Evolutionary conservation across 1,140 invertebrate species (phyloP).

Genomic region (Sitobion miscanthi): DNA sequence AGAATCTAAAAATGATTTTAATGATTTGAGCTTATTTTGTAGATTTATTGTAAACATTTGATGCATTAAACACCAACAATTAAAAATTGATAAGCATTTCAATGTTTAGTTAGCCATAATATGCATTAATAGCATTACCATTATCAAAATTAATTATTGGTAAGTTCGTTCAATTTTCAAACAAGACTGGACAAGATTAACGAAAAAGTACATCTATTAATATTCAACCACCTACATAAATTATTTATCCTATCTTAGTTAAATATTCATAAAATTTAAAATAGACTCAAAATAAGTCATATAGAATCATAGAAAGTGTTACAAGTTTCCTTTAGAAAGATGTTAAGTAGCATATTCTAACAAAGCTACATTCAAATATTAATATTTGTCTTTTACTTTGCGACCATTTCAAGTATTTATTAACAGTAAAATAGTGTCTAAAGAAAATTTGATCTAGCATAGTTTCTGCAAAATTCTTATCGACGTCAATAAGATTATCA

Average conservation of each 20-base stretch:
- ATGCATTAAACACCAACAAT: not conserved
- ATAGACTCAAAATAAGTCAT: not conserved
- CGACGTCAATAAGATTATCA: too few relatives aligned
- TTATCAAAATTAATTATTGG: not conserved
- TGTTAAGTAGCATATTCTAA: too few relatives aligned
- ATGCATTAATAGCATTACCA: not conserved
- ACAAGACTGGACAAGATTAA: not conserved
- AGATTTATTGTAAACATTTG: not conserved
- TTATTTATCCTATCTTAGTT: not conserved
- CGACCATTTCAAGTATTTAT: slow-evolving; percentile 30
- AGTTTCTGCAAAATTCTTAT: slow-evolving; percentile 31
- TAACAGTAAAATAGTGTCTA: slow-evolving; percentile 35
- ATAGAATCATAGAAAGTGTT: too few relatives aligned
- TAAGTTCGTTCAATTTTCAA: not conserved
- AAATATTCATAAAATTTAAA: not conserved
- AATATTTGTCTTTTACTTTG: slow-evolving; percentile 2
- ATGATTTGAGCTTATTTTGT: not conserved
- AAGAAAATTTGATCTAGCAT: slow-evolving; percentile 32
- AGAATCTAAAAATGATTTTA: not conserved
- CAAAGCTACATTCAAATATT: not conserved
- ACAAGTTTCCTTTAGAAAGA: too few relatives aligned
- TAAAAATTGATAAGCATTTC: not conserved
- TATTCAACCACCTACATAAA: not conserved
- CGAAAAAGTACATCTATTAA: not conserved
- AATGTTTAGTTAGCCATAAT: not conserved